A percentile compares a stretch with the other conserved stretches of the same genome.
Evolutionary conservation across 2,888 invertebrate genomes (phyloP).

Genomic region (Molorchus minor): DNA sequence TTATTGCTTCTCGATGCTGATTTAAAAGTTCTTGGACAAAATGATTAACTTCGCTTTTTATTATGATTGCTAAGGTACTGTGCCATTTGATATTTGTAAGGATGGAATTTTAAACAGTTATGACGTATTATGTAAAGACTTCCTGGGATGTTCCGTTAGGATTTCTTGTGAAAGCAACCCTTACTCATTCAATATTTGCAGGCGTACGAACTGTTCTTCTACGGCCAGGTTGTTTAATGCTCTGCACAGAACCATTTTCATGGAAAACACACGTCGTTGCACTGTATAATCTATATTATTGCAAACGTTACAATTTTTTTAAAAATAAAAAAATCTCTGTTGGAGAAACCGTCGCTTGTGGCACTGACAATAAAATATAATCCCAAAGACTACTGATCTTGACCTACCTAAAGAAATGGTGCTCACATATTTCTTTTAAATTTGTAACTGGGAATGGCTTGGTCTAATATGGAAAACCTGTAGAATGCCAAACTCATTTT

Average conservation of each 20-base stretch:
- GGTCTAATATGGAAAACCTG: no score
- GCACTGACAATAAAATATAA: no score
- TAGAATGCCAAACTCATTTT: no score
- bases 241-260: background rate
- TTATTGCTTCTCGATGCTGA: background rate
- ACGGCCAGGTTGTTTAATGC: background rate
- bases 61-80: background rate
- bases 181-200: background rate
- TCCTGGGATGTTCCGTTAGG: background rate
- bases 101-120: background rate
- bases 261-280: background rate
- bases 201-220: background rate
- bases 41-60: no score
- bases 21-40: background rate
- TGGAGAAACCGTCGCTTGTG: no score
- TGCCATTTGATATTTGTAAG: constrained; percentile 1
- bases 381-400: background rate
- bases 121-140: background rate
- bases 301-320: background rate
- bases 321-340: no score
- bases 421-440: background rate
- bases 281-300: background rate
- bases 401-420: background rate
- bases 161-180: background rate
- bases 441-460: no score